Evolutionary conservation across 2,113 vertebrate species (phyloP).

Genomic region (Notechis scutatus): DNA sequence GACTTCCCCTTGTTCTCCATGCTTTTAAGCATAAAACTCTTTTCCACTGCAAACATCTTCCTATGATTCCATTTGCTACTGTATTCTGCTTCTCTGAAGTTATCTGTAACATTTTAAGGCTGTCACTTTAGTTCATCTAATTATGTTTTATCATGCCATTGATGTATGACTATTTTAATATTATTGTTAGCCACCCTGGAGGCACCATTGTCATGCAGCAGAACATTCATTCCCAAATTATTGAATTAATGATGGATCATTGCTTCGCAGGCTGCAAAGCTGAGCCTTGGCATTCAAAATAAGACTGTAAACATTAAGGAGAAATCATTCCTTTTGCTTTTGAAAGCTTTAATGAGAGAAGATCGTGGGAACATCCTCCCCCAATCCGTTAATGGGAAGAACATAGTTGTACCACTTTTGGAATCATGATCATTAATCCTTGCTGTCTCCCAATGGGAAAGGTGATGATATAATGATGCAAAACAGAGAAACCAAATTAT

Average conservation of each 20-base stretch:
- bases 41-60: neutral
- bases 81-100: neutral
- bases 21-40: neutral
- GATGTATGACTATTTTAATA: neutral
- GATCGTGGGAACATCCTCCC: neutral
- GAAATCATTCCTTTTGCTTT: neutral
- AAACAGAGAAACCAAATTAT: neutral
- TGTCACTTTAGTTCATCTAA: neutral
- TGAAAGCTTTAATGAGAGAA: neutral
- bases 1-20: neutral
- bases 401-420: neutral
- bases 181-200: neutral
- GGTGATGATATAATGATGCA: neutral
- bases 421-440: neutral
- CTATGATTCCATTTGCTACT: neutral
- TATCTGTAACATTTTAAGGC: neutral
- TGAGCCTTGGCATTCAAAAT: neutral
- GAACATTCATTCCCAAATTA: neutral
- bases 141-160: neutral
- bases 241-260: neutral
- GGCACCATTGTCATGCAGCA: neutral
- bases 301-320: neutral
- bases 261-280: neutral
- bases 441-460: neutral
- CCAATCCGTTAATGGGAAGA: neutral